Base-by-base conservation (phyloP, 2,888 invertebrate genomes). In the Lasioglossum calceatum region DNA sequence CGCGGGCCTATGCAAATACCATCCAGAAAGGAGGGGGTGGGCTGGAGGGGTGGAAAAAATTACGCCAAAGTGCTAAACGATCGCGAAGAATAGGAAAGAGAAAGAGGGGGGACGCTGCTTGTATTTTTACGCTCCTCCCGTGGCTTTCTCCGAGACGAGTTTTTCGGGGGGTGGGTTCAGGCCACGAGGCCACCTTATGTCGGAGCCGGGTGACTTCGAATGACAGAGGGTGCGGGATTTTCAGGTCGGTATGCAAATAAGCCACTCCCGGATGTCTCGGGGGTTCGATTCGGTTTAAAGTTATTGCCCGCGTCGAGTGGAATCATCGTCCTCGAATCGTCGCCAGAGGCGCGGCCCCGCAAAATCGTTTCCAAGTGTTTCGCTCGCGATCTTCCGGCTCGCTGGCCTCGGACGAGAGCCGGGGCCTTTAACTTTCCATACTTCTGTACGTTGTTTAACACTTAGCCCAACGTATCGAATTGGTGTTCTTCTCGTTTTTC, bases 1-100 rank as follows among this genome's bases (percentile, higher is more conserved):
- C 81, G 91, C 90, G 93, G 88, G 91, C 92, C 93, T 94, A 94
- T 94, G 94, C 94, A 94, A 95, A 95, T 95, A 94, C 88, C 85
- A 90, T 61, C 39, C n/a, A 4, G 12, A 8, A 54, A 5, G 47
- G 47, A 47, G 10, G 74, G 23, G 36, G 23, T 5, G 50, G 54
- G 73, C 54, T 44, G 39, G 84, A 89, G 90, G 91, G 91, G 87
- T 88, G 90, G 91, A 93, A 87, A 93, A 95, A 95, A 95, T 95
- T 95, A 94, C 94, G 92, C 91, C 93, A 94, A 95, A 95, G 95
- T 95, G 95, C 95, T 95, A 95, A 95, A 95, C 95, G 95, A 95
- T 95, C 94, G 93, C 90, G 92, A 91, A 90, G 89, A 58, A 58
- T 58, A 58, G 58, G 58, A 58, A 58, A 90, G 89, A 87, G 87